Conservation (phyloP, 2,113 vertebrate genomes). For the Aythya baeri region DNA sequence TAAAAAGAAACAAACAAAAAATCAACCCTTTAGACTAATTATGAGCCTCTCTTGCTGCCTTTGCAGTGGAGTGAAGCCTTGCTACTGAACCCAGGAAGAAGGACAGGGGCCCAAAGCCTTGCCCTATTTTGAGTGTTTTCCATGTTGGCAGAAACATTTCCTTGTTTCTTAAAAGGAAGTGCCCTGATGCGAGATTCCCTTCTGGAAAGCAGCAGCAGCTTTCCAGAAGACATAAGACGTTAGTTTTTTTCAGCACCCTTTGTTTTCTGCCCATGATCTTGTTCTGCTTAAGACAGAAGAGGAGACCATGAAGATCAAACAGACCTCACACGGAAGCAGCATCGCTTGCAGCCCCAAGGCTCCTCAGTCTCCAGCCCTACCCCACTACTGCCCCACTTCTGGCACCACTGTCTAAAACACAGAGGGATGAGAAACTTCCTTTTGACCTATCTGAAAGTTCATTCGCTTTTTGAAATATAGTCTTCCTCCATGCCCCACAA, state of each 20-base stretch:
- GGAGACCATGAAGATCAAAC: not conserved
- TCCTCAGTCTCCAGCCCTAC: not conserved
- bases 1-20: not conserved
- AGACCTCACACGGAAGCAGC: not conserved
- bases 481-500: not conserved
- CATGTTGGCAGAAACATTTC: not conserved
- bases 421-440: not conserved
- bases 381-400: not conserved
- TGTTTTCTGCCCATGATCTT: not conserved
- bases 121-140: not conserved
- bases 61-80: not conserved
- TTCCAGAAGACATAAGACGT: fast-evolving
- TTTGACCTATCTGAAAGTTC: not conserved
- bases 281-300: not conserved
- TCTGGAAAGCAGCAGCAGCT: not conserved
- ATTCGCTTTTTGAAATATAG: not conserved
- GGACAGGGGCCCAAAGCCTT: not conserved
- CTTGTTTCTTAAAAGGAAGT: not conserved
- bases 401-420: not conserved
- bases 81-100: fast-evolving
- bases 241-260: not conserved
- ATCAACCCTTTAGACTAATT: not conserved
- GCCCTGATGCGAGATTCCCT: not conserved
- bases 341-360: not conserved
- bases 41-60: not conserved